These are phyloP conservation scores for Blomia tropicalis DNA, from an alignment of 2,888 invertebrate genomes.

Conservation along the genomic window DNA sequence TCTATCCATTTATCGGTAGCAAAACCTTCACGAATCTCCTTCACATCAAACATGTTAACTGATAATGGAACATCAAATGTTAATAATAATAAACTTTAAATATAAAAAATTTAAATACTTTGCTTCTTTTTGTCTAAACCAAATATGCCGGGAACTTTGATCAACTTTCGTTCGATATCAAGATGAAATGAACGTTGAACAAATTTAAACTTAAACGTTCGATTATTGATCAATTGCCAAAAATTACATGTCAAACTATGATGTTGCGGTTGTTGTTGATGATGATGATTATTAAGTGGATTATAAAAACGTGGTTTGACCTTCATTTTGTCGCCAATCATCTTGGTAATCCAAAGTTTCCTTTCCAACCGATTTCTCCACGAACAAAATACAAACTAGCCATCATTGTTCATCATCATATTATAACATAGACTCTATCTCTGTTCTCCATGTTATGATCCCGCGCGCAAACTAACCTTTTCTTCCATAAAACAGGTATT, in stretches of 20 bases:
- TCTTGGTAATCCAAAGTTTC: too few relatives aligned
- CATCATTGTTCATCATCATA: too few relatives aligned
- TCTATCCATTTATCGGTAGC: conserved; percentile 7
- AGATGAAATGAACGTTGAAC: background rate
- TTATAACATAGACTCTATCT: too few relatives aligned
- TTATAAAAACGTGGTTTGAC: too few relatives aligned
- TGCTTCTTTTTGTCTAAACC: background rate
- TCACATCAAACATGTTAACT: background rate
- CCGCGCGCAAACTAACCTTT: too few relatives aligned
- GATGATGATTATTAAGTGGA: background rate
- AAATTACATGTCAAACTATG: too few relatives aligned
- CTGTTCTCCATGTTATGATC: too few relatives aligned
- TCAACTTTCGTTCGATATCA: background rate
- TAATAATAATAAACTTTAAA: background rate
- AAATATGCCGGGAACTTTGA: background rate
- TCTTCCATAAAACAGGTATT: too few relatives aligned
- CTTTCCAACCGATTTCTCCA: too few relatives aligned
- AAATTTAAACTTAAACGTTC: background rate
- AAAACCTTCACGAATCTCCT: conserved; percentile 6
- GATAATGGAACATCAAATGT: background rate
- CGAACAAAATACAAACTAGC: too few relatives aligned
- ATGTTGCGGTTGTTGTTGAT: too few relatives aligned
- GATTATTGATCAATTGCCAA: background rate
- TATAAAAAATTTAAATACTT: background rate
- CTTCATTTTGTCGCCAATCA: too few relatives aligned